phyloP scores from a whole-genome alignment of 2,113 vertebrate species.

The Nesogale talazaci region DNA sequence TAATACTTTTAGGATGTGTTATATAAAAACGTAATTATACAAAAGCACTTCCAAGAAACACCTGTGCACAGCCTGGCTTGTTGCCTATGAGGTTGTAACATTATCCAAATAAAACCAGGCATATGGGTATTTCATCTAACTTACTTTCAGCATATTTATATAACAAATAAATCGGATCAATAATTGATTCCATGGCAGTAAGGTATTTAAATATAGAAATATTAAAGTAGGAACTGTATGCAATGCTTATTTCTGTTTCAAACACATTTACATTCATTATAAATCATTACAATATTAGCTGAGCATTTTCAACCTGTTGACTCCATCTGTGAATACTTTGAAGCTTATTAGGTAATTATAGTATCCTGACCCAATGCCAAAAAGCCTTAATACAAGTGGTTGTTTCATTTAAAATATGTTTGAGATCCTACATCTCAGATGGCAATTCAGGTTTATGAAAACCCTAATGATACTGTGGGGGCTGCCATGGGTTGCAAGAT shows the following conservation, averaged over 20 bases:
- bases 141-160: too few relatives aligned
- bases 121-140: too few relatives aligned
- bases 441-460: constrained; percentile 55
- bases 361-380: constrained; percentile 48
- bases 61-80: neutral
- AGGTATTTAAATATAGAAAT: neutral
- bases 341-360: constrained; percentile 60
- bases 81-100: neutral
- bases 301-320: neutral
- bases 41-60: neutral
- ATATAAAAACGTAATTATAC: neutral
- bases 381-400: constrained; percentile 62
- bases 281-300: neutral
- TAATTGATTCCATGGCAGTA: too few relatives aligned
- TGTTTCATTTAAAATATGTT: constrained; percentile 58
- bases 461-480: constrained; percentile 46
- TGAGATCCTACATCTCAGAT: constrained; percentile 62
- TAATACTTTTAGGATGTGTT: neutral
- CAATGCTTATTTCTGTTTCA: neutral
- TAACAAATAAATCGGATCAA: too few relatives aligned
- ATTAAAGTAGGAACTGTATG: too few relatives aligned
- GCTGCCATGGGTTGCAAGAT: constrained; percentile 19
- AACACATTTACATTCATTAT: neutral
- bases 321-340: constrained; percentile 29
- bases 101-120: neutral